Base-by-base conservation (phyloP, 2,113 vertebrate species). In the Mus pahari region DNA sequence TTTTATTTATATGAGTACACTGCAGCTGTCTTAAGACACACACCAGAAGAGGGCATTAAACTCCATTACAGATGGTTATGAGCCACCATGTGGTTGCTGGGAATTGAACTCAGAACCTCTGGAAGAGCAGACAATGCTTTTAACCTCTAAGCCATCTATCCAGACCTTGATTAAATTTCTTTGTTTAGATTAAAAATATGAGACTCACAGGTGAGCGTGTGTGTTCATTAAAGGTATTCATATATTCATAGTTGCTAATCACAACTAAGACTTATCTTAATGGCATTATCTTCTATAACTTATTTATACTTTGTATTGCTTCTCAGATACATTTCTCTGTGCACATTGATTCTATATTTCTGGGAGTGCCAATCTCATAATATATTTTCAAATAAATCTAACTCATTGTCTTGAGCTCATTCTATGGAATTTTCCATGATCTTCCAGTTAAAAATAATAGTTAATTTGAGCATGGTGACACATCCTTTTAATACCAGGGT, bases 311-410 rank as follows among this genome's bases (percentile, higher is more conserved):
- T 89, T 86, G 22, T 86, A 16, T 36, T 86, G 4, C 10, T 33
- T 55, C 12, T 71, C 62, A 87, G 45, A n/a, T 74, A 55, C 60
- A 86, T 62, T 71, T n/a, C 2, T 68, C 7, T 33, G 1, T 81
- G 10, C 91, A 64, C 28, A 7, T 91, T 86, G 86, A 74, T 86
- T 55, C 53, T 16, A 94, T 71, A 62, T 92, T 90, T 94, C 42
- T 83, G 28, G 33, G 55, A 82, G 58, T 92, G 12, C 3, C 14
- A 11, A 45, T 84, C 16, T 4, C 73, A 89, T 3, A 33, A 17
- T 82, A 7, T 19, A 74, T n/a, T 58, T 96, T 14, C 10, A 31
- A 48, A 62, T 45, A 96, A 92, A 91, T 70, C 11, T 17, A 84
- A 50, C 31, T 89, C 3, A 39, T 81, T 83, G 10, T 89, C 83